A percentile compares a stretch with the other conserved stretches of the same genome.
Conservation (phyloP, 1,140 invertebrate genomes). For the Apocrypta bakeri region DNA sequence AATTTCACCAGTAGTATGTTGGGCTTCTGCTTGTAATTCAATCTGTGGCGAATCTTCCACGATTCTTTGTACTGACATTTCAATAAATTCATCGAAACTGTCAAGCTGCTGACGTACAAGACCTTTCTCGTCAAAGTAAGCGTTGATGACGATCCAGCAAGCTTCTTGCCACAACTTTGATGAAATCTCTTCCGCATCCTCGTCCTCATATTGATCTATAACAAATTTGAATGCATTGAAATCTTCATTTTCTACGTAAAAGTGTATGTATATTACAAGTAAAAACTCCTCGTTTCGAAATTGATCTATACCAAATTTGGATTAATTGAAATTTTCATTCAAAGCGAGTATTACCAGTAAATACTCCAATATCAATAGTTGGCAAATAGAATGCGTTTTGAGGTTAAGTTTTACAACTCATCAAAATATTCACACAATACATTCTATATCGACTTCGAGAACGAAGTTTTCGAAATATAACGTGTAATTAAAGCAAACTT, state of each 20-base stretch:
- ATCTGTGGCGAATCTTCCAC: constrained; percentile 98
- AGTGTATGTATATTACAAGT: too few species aligned
- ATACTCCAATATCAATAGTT: not conserved
- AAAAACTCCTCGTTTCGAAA: too few species aligned
- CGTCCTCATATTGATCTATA: constrained; percentile 51
- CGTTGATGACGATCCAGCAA: constrained; percentile 64
- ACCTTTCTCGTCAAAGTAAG: constrained; percentile 96
- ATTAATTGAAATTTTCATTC: not conserved
- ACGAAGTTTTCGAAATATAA: not conserved
- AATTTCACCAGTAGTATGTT: constrained; percentile 92
- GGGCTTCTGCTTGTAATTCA: constrained; percentile 96
- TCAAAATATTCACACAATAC: not conserved
- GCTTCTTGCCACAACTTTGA: constrained; percentile 63
- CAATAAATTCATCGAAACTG: constrained; percentile 99
- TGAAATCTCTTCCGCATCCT: constrained; percentile 59
- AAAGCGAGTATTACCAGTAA: not conserved
- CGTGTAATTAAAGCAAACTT: not conserved
- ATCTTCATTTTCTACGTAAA: too few species aligned
- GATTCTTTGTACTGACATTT: constrained; percentile 99
- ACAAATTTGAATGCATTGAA: too few species aligned
- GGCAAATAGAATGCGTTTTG: not conserved
- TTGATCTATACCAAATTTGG: too few species aligned
- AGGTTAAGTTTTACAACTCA: constrained; percentile 22
- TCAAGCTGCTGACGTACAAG: constrained; percentile 97
- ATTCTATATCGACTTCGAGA: too few species aligned